Evolutionary conservation across 2,888 invertebrate genomes (phyloP).

Genomic region (Hedya salicella): DNA sequence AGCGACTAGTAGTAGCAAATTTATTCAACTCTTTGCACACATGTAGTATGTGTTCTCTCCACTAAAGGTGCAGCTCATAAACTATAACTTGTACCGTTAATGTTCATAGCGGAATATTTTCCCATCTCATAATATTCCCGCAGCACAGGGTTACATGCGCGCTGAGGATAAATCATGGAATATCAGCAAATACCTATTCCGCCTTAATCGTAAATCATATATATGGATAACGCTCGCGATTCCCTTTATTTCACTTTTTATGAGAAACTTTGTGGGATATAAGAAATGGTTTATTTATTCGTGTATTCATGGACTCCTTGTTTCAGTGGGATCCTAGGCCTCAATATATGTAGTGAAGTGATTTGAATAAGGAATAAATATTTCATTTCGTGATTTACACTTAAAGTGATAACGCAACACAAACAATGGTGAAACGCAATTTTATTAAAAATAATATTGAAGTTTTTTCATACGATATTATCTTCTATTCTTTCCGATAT

Average conservation of each 20-base stretch:
- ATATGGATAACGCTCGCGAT: constrained; percentile 66
- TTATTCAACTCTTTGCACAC: background rate
- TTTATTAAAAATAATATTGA: too few relatives aligned
- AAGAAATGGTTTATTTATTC: constrained; percentile 79
- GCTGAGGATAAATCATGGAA: constrained; percentile 58
- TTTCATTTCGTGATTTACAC: constrained; percentile 22
- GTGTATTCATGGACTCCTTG: constrained; percentile 69
- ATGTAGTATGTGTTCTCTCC: background rate
- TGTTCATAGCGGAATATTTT: constrained; percentile 36
- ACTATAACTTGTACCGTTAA: constrained; percentile 27
- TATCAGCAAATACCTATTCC: constrained; percentile 65
- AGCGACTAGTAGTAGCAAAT: too few relatives aligned
- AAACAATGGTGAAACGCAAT: too few relatives aligned
- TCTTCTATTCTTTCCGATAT: too few relatives aligned
- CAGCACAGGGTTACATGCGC: constrained; percentile 44
- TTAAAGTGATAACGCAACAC: background rate
- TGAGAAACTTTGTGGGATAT: constrained; percentile 67
- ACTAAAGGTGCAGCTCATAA: background rate
- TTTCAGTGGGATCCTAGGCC: constrained; percentile 24
- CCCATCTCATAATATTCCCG: constrained; percentile 39
- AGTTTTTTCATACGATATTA: too few relatives aligned
- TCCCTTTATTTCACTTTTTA: constrained; percentile 75
- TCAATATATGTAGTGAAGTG: constrained; percentile 22
- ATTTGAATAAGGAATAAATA: constrained; percentile 30
- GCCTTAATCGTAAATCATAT: constrained; percentile 72